Evolutionary conservation across 2,888 invertebrate species (phyloP), one percentile per base, ranked within the genome.

Genomic region (Helobdella robusta): DNA sequence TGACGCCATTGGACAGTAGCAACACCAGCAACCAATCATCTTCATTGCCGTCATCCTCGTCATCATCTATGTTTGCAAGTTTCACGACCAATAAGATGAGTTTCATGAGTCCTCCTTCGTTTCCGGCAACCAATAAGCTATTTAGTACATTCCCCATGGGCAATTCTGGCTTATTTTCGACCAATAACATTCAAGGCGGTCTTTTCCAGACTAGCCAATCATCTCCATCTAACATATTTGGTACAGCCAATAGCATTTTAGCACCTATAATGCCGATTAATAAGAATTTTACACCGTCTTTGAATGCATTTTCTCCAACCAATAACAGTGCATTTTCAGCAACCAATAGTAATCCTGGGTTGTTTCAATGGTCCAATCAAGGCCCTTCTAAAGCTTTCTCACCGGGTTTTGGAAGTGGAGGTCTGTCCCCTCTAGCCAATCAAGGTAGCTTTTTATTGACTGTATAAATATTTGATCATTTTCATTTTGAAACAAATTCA

Each of bases 171-270:
- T 40, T 40, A 15, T n/a, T 40, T 40, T 40, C 44, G n/a, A 40
- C 44, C n/a, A 40, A 40, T 40, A 40, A 11, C n/a, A n/a, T n/a
- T n/a, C 44, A 15, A 40, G 35, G 23, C 32, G 18, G 35, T 11
- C 59, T 36, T 35, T 59, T 59, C 36, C 59, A 59, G 11, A 59
- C 25, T 36, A 59, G 36, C 59, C 59, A 59, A 59, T 59, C 59
- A 59, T 23, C 15, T 35, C 23, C 35, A 15, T 40, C n/a, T n/a
- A 40, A 40, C 20, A 34, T 35, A 15, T 59, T 59, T 20, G 59
- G 59, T 23, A 59, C 59, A 15, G 59, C 59, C 59, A 59, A 36
- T 59, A 59, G 59, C 20, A 34, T 36, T 36, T 35, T 36, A 4
- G 59, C 30, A 36, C 35, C 35, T n/a, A 23, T 59, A 32, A 5